phyloP scores from a whole-genome alignment of 1,140 invertebrate species.

The Pseudoatta argentina region DNA sequence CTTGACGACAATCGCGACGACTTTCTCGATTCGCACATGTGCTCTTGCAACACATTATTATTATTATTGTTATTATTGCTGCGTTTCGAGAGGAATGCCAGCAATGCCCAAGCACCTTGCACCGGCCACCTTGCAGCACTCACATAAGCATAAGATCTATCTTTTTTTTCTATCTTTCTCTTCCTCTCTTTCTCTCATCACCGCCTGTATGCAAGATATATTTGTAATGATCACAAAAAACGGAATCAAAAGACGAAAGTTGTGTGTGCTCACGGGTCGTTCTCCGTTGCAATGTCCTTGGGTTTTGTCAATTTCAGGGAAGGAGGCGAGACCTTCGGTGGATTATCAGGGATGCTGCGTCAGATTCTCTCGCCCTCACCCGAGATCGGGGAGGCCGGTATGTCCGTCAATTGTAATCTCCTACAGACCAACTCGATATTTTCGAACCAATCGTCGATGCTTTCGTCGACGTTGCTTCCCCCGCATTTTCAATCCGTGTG shows the following conservation, averaged over 20 bases:
- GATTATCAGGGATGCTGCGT: constrained; percentile 85
- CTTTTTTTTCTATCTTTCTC: constrained; percentile 27
- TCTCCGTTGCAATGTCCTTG: constrained; percentile 82
- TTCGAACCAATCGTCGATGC: constrained; percentile 79
- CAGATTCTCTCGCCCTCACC: constrained; percentile 85
- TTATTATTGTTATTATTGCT: constrained; percentile 37
- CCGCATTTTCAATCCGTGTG: constrained; percentile 67
- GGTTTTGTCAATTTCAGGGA: constrained; percentile 86
- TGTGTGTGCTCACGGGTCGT: constrained; percentile 55
- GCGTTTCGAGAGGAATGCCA: constrained; percentile 55
- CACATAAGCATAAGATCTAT: constrained; percentile 71
- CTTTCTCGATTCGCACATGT: constrained; percentile 65
- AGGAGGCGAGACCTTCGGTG: constrained; percentile 82
- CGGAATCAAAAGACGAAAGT: constrained; percentile 43
- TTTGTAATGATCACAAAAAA: constrained; percentile 66
- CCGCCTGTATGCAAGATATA: constrained; percentile 58
- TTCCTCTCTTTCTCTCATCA: constrained; percentile 26
- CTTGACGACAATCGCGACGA: constrained; percentile 67
- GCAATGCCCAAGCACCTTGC: constrained; percentile 83
- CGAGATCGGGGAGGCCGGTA: constrained; percentile 78
- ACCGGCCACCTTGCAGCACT: constrained; percentile 80
- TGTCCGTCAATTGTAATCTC: constrained; percentile 79
- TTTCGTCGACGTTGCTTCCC: constrained; percentile 74
- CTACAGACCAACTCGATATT: constrained; percentile 81
- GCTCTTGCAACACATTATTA: constrained; percentile 59